phyloP scores from a whole-genome alignment of 2,797 vertebrate genomes.

The Acanthopagrus latus region DNA sequence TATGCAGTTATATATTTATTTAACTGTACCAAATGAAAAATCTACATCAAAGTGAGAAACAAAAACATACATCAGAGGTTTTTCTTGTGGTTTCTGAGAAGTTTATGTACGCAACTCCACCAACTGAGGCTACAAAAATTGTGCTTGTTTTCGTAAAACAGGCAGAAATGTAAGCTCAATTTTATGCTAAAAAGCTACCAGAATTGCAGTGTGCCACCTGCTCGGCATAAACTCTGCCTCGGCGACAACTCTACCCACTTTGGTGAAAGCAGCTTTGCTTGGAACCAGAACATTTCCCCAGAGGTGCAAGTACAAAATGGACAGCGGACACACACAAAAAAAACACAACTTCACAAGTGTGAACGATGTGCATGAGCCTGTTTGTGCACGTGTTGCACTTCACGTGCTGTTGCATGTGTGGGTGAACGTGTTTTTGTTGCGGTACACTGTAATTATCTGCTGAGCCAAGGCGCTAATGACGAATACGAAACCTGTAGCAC shows the following conservation, averaged over 20 bases:
- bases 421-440: neutral
- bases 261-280: conserved; percentile 21
- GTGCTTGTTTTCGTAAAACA: conserved; percentile 6
- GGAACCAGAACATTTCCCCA: conserved; percentile 26
- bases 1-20: conserved; percentile 1
- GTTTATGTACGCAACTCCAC: neutral
- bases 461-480: conserved; percentile 6
- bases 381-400: neutral
- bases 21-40: conserved; percentile 10
- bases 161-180: neutral
- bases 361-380: neutral
- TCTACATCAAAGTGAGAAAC: neutral
- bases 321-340: neutral
- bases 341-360: neutral
- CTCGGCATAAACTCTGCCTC: conserved; percentile 38
- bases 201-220: conserved; percentile 18
- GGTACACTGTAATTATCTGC: conserved; percentile 13
- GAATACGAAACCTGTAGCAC: neutral
- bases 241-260: conserved; percentile 31
- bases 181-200: conserved; percentile 26
- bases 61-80: neutral
- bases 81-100: neutral
- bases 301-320: conserved; percentile 17
- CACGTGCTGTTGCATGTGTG: neutral
- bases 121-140: neutral